These are phyloP conservation scores for Pristionchus japonicus DNA, from an alignment of 2,888 invertebrate genomes.

Conservation along the genomic window DNA sequence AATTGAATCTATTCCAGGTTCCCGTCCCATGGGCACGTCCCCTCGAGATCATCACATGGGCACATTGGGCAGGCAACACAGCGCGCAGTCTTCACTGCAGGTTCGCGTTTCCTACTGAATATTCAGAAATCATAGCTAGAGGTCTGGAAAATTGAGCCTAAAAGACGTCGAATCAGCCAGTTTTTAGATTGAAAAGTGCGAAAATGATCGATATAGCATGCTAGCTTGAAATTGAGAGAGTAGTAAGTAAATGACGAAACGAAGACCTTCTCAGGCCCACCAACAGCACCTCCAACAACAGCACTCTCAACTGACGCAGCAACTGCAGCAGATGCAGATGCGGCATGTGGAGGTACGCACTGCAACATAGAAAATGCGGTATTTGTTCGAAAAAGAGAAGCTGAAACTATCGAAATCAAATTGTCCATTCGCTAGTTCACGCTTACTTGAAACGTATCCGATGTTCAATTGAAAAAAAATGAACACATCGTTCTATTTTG, in stretches of 20 bases:
- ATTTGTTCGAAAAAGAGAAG: too few species aligned
- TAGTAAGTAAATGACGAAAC: too few species aligned
- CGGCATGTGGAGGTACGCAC: background rate
- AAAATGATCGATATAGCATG: too few species aligned
- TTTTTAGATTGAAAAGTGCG: too few species aligned
- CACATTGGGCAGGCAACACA: background rate
- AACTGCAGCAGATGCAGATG: background rate
- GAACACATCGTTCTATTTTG: too few species aligned
- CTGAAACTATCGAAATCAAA: too few species aligned
- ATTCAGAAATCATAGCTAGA: too few species aligned
- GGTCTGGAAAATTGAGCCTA: too few species aligned
- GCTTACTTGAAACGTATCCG: background rate
- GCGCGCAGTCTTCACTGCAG: background rate
- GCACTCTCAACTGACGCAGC: background rate
- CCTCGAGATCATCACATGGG: constrained; percentile 16
- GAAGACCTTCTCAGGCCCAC: background rate
- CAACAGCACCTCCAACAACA: background rate
- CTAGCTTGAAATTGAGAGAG: too few species aligned
- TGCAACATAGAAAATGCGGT: too few species aligned
- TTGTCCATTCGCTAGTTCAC: background rate
- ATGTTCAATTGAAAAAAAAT: too few species aligned
- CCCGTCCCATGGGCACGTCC: background rate
- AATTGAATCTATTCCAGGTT: background rate
- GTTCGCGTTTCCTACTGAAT: background rate
- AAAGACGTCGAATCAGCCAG: too few species aligned